These are phyloP conservation scores for Heliconius nattereri DNA, from an alignment of 1,140 invertebrate genomes.

Conservation along the genomic window DNA sequence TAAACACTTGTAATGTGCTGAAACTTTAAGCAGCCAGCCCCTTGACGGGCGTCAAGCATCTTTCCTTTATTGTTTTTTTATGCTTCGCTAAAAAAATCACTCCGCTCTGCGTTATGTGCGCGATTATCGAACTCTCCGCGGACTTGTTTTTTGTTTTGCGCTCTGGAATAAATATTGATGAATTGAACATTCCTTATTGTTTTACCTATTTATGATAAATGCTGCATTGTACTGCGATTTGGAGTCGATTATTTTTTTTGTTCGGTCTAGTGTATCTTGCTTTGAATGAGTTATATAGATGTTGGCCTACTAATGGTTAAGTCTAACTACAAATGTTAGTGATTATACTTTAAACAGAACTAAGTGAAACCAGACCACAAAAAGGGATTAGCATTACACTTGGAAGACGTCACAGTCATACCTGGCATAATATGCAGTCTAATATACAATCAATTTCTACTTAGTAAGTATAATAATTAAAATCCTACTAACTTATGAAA, in stretches of 20 bases:
- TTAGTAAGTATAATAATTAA: too few relatives aligned
- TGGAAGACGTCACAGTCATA: too few relatives aligned
- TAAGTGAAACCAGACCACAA: too few relatives aligned
- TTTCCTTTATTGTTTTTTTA: slow-evolving; percentile 70
- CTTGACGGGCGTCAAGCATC: slow-evolving; percentile 50
- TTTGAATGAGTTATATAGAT: too few relatives aligned
- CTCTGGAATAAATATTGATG: slow-evolving; percentile 42
- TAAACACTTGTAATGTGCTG: slow-evolving; percentile 17
- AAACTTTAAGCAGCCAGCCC: slow-evolving; percentile 18
- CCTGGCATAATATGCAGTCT: too few relatives aligned
- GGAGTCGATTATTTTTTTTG: background rate
- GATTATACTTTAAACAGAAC: too few relatives aligned
- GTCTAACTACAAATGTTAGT: too few relatives aligned
- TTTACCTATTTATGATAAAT: background rate
- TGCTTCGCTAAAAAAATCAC: slow-evolving; percentile 47
- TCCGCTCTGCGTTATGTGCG: slow-evolving; percentile 43
- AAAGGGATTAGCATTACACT: too few relatives aligned
- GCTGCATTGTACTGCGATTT: background rate
- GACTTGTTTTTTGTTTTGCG: slow-evolving; percentile 23
- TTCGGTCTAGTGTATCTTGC: background rate
- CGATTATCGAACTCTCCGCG: slow-evolving; percentile 39
- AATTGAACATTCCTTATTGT: slow-evolving; percentile 15
- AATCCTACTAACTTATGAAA: slow-evolving; percentile 48
- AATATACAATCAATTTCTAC: too few relatives aligned
- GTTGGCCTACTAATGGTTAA: too few relatives aligned